Conservation (phyloP, 1,140 invertebrate species). For the Hycleus phaleratus region DNA sequence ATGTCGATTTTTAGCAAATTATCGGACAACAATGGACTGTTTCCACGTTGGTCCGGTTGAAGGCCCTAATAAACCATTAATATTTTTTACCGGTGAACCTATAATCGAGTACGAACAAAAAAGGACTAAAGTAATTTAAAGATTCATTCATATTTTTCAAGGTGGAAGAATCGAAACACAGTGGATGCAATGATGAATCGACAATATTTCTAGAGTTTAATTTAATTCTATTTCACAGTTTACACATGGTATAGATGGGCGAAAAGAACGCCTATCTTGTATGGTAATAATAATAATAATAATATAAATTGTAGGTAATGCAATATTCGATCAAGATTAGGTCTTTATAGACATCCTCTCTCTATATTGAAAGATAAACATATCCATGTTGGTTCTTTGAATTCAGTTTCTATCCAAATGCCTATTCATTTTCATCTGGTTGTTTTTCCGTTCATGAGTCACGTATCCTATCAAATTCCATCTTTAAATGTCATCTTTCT, state of each 20-base stretch:
- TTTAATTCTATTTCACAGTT: constrained; percentile 30
- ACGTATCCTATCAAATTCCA: no score
- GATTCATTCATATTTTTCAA: constrained; percentile 19
- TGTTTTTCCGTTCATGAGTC: no score
- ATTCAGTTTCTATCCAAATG: no score
- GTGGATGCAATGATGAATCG: constrained; percentile 12
- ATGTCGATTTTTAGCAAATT: no score
- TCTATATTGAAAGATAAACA: no score
- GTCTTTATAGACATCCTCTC: no score
- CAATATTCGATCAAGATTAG: no score
- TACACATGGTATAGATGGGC: constrained; percentile 19
- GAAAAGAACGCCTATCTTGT: background rate
- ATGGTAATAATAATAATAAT: background rate
- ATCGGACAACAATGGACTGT: no score
- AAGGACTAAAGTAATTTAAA: constrained; percentile 7
- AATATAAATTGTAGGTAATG: no score
- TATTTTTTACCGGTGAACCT: constrained; percentile 8
- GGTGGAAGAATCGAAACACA: constrained; percentile 13
- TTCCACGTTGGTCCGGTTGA: background rate
- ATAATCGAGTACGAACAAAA: constrained; percentile 11
- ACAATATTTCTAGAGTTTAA: constrained; percentile 16
- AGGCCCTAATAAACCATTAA: constrained; percentile 9
- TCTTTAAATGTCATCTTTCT: no score
- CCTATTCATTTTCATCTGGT: no score
- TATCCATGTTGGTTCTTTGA: no score